A percentile compares a stretch with the other conserved stretches of the same genome.
phyloP scores from a whole-genome alignment of 1,140 invertebrate genomes.

The Plectrocnemia conspersa region DNA sequence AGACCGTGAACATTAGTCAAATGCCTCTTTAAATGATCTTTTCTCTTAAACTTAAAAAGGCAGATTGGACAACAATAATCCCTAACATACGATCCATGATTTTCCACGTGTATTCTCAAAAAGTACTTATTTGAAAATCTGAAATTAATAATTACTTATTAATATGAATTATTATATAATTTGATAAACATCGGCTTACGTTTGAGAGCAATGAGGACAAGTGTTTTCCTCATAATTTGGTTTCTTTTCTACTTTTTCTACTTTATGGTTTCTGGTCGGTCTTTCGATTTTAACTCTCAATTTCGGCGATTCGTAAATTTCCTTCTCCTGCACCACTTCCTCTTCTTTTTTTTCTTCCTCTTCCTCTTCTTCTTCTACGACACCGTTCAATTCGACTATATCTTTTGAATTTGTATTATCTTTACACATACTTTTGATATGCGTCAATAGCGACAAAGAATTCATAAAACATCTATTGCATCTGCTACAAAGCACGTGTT shows the following conservation, averaged over 20 bases:
- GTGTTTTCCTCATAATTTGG: neutral
- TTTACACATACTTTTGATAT: conserved; percentile 5
- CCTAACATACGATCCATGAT: neutral
- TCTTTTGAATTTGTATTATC: too few relatives aligned
- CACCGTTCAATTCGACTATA: too few relatives aligned
- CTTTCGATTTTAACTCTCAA: neutral
- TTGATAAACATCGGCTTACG: neutral
- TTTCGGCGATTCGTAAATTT: neutral
- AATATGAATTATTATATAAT: neutral
- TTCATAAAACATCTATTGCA: conserved; percentile 11
- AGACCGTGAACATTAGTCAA: conserved; percentile 8
- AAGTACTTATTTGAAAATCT: conserved; percentile 1
- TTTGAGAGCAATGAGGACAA: conserved; percentile 12
- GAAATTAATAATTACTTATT: conserved; percentile 3
- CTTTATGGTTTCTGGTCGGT: neutral
- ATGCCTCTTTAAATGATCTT: conserved; percentile 22
- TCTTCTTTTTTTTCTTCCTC: neutral
- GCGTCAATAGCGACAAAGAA: conserved; percentile 2
- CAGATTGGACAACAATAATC: conserved; percentile 13
- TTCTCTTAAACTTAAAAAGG: conserved; percentile 21
- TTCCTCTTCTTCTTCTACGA: neutral
- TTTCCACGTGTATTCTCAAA: conserved; percentile 9
- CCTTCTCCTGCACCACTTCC: neutral
- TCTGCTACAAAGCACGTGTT: conserved; percentile 8
- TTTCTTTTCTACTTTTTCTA: conserved; percentile 1